Evolutionary conservation across 1,140 invertebrate genomes (phyloP).

Genomic region (Meteorus sp.): DNA sequence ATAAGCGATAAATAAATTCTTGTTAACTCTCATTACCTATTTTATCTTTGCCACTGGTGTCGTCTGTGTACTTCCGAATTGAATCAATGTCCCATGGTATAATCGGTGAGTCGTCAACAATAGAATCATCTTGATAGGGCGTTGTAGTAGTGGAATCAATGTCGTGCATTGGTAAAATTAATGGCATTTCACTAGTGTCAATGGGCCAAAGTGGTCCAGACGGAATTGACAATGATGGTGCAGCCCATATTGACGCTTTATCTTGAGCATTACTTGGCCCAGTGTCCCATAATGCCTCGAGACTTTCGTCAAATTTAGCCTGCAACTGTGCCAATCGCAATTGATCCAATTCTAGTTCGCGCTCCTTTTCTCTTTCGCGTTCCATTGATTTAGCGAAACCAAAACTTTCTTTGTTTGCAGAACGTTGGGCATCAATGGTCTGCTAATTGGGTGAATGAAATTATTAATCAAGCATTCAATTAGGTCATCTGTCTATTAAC

Average conservation of each 20-base stretch:
- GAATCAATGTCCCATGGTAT: slow-evolving; percentile 52
- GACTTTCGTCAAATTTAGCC: slow-evolving; percentile 67
- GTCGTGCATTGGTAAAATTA: slow-evolving; percentile 40
- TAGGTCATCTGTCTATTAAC: too few relatives aligned
- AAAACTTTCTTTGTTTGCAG: slow-evolving; percentile 47
- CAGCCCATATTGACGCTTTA: slow-evolving; percentile 55
- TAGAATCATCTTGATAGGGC: slow-evolving; percentile 42
- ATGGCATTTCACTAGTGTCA: slow-evolving; percentile 41
- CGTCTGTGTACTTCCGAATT: slow-evolving; percentile 43
- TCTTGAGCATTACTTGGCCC: slow-evolving; percentile 50
- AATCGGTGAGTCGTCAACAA: slow-evolving; percentile 49
- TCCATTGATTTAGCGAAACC: slow-evolving; percentile 54
- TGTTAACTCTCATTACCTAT: neutral
- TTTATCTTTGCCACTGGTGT: slow-evolving; percentile 36
- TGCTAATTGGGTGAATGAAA: too few relatives aligned
- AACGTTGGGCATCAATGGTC: slow-evolving; percentile 37
- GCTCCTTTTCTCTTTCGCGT: slow-evolving; percentile 48
- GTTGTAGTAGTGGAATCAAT: slow-evolving; percentile 35
- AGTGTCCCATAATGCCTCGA: slow-evolving; percentile 66
- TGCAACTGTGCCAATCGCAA: slow-evolving; percentile 65
- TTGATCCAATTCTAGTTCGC: slow-evolving; percentile 56
- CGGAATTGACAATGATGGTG: slow-evolving; percentile 54
- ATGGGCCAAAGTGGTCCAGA: slow-evolving; percentile 53
- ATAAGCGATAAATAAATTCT: neutral
- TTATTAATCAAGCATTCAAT: too few relatives aligned